Evolutionary conservation across 2,797 vertebrate species (phyloP), one percentile per base, ranked within the genome.

Genomic region (Pterois miles): DNA sequence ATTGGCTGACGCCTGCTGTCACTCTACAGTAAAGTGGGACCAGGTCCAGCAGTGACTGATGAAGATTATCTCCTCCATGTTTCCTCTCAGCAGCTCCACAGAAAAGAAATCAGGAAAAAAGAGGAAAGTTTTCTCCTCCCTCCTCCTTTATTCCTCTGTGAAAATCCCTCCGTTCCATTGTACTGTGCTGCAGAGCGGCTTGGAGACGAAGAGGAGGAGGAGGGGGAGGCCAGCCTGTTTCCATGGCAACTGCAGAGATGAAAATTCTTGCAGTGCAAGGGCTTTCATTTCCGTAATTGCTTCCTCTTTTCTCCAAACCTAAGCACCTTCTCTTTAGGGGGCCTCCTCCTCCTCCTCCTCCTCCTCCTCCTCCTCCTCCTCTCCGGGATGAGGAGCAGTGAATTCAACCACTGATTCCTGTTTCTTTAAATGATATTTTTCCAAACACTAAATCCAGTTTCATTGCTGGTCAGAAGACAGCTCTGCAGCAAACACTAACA

Each of bases 231-330:
- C 87, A 74, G 91, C 89, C 86, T 82, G 95, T 96, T 96, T 85
- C 96, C 96, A 97, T 97, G 96, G 96, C 93, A 97, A 98, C 96
- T 88, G 93, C 88, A 88, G 88, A 93, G 94, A 96, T 90, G 91
- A 96, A 96, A 96, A 97, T 96, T 96, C 94, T 95, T 95, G 95
- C 95, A 95, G 92, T 94, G 94, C 93, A 92, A 96, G 94, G 94
- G 94, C 95, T 92, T 94, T 96, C 89, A 94, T 95, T 95, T 95
- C 92, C 87, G 89, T 96, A 96, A 97, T 96, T 96, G 95, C 93
- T 92, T 93, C 93, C 87, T 91, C 58, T 92, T 95, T 94, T 94
- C 93, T 89, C 85, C 82, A 82, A 92, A 91, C 83, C 93, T 81
- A 91, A 94, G 92, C 93, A 88, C 89, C 93, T 92, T 91, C 92